Conservation (phyloP, 2,113 vertebrate genomes). For the Ictalurus furcatus region DNA sequence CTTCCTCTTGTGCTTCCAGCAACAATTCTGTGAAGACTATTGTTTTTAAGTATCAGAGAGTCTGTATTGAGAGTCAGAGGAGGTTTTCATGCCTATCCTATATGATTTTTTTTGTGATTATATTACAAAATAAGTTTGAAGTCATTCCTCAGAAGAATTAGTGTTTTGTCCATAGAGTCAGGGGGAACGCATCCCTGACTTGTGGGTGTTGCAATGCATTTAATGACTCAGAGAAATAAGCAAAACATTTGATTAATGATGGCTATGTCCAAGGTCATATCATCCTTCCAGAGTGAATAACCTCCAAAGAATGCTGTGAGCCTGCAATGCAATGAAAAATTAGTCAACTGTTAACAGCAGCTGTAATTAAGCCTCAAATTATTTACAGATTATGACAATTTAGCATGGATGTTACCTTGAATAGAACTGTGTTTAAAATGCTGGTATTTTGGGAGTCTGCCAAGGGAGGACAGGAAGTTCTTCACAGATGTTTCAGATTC, state of each 20-base stretch:
- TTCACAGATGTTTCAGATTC: conserved; percentile 51
- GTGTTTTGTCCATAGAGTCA: neutral
- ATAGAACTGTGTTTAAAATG: conserved; percentile 10
- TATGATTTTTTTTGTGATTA: neutral
- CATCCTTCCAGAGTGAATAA: conserved; percentile 36
- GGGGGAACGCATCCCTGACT: neutral
- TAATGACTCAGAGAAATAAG: conserved; percentile 56
- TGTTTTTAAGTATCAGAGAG: neutral
- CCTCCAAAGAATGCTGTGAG: conserved; percentile 36
- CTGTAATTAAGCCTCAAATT: neutral
- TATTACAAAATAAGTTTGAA: neutral
- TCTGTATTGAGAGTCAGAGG: neutral
- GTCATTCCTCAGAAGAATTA: neutral
- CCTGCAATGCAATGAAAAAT: conserved; percentile 53
- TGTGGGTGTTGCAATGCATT: conserved; percentile 44
- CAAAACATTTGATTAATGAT: conserved; percentile 47
- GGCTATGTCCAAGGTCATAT: conserved; percentile 28
- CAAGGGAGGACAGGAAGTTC: conserved; percentile 45
- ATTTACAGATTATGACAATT: conserved; percentile 11
- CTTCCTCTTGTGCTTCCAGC: neutral
- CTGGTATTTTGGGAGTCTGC: conserved; percentile 28
- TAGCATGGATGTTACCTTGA: neutral
- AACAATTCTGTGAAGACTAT: neutral
- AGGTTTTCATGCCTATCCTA: neutral
- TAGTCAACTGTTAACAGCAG: neutral